Percentiles rank a stretch among this genome's conserved stretches.
Evolutionary conservation across 2,888 invertebrate genomes (phyloP).

Genomic region (Notodonta dromedarius): DNA sequence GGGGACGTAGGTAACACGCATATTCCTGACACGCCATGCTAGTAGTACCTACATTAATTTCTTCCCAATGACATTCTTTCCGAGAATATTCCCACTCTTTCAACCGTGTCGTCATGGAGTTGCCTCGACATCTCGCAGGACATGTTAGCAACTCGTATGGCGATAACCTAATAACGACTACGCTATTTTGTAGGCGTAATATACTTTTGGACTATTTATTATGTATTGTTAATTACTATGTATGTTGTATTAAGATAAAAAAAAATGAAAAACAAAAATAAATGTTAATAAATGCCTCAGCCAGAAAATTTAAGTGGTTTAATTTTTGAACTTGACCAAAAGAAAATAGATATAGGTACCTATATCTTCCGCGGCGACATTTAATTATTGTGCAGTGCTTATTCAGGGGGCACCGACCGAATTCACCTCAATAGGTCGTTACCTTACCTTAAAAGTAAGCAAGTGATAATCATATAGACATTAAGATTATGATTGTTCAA

Average conservation of each 20-base stretch:
- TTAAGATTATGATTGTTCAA: too few relatives aligned
- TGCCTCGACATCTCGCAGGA: conserved; percentile 72
- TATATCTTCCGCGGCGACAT: too few relatives aligned
- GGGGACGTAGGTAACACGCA: conserved; percentile 7
- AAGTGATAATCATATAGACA: too few relatives aligned
- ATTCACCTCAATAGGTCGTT: too few relatives aligned
- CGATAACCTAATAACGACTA: conserved; percentile 84
- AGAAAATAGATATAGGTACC: too few relatives aligned
- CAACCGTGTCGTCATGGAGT: conserved; percentile 58
- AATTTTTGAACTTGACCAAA: conserved; percentile 29
- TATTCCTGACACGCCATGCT: conserved; percentile 22
- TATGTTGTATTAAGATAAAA: conserved; percentile 83
- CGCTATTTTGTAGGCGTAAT: conserved; percentile 85
- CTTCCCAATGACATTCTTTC: conserved; percentile 50
- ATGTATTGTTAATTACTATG: conserved; percentile 85
- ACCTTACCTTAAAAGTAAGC: too few relatives aligned
- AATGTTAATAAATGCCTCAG: conserved; percentile 86
- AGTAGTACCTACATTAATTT: conserved; percentile 24
- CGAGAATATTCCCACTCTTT: conserved; percentile 68
- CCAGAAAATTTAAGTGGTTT: conserved; percentile 73
- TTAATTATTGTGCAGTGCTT: too few relatives aligned
- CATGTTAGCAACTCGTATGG: conserved; percentile 78
- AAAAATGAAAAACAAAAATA: conserved; percentile 80
- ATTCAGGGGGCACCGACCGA: too few relatives aligned
- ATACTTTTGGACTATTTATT: conserved; percentile 85